phyloP scores from a whole-genome alignment of 2,797 vertebrate species.

The Syncerus caffer region DNA sequence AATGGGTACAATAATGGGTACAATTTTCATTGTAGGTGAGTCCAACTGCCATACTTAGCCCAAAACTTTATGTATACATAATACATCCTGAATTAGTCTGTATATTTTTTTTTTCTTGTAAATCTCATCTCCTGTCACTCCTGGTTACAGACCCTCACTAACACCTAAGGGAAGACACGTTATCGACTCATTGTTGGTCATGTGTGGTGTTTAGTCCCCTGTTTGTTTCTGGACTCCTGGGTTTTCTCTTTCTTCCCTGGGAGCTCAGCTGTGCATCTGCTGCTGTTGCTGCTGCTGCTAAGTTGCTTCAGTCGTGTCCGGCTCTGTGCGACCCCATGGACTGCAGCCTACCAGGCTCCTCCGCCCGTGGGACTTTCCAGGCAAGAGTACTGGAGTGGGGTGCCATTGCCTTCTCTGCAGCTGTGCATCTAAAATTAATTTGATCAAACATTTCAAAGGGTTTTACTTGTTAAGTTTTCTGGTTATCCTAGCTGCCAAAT shows the following conservation, averaged over 20 bases:
- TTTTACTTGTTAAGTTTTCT: constrained; percentile 9
- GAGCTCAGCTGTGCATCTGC: background rate
- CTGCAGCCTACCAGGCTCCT: too few species aligned
- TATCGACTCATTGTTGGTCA: background rate
- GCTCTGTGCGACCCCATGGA: too few species aligned
- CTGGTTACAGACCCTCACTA: background rate
- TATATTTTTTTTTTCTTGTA: background rate
- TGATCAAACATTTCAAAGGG: constrained; percentile 7
- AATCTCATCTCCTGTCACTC: background rate
- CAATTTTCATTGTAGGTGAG: background rate
- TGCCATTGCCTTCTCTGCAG: background rate
- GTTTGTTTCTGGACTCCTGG: background rate
- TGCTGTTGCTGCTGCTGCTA: too few species aligned
- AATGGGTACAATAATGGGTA: background rate
- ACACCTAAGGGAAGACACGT: background rate
- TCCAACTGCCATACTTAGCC: background rate
- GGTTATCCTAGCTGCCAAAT: background rate
- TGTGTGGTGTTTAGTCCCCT: background rate
- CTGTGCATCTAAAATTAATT: background rate
- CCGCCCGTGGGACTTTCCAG: too few species aligned
- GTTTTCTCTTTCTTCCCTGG: background rate
- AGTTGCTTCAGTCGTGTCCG: too few species aligned
- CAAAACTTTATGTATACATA: background rate
- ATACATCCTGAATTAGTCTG: background rate
- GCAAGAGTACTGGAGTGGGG: too few species aligned